A percentile compares a stretch with the other conserved stretches of the same genome.
phyloP scores from a whole-genome alignment of 2,888 invertebrate genomes.

The Epinotia bilunana region DNA sequence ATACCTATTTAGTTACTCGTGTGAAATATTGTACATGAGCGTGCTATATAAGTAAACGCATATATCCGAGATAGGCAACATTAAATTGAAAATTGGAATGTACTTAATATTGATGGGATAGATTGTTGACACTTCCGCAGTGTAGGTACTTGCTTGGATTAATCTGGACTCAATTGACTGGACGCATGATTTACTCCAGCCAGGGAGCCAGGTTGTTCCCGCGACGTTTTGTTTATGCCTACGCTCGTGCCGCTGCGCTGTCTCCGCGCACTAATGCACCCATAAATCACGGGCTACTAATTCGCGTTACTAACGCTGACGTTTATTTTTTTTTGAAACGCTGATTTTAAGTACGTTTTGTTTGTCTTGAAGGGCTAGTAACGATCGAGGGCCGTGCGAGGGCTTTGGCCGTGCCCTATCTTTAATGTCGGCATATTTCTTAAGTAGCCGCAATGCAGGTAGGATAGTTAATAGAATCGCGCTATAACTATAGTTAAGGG shows the following conservation, averaged over 20 bases:
- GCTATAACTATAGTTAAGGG: too few species aligned
- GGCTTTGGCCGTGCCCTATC: conserved; percentile 74
- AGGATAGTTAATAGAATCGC: conserved; percentile 31
- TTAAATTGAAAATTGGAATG: neutral
- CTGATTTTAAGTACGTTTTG: conserved; percentile 27
- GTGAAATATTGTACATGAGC: too few species aligned
- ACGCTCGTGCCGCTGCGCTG: conserved; percentile 13
- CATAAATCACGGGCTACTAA: conserved; percentile 37
- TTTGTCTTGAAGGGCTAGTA: conserved; percentile 24
- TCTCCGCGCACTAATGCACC: conserved; percentile 33
- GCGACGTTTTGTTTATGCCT: conserved; percentile 25
- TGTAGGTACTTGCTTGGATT: conserved; percentile 13
- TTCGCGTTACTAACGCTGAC: conserved; percentile 25
- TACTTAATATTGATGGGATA: conserved; percentile 9
- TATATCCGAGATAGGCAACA: neutral
- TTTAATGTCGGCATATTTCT: conserved; percentile 47
- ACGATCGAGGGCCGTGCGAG: conserved; percentile 51
- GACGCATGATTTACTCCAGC: conserved; percentile 32
- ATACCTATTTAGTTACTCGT: too few species aligned
- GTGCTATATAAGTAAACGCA: neutral
- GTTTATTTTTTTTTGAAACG: conserved; percentile 20
- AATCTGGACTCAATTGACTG: conserved; percentile 19
- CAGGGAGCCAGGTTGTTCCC: conserved; percentile 15
- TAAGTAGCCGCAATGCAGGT: conserved; percentile 45
- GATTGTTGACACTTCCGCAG: conserved; percentile 19